phyloP scores from a whole-genome alignment of 2,888 invertebrate genomes.

The Epirrita christyi region DNA sequence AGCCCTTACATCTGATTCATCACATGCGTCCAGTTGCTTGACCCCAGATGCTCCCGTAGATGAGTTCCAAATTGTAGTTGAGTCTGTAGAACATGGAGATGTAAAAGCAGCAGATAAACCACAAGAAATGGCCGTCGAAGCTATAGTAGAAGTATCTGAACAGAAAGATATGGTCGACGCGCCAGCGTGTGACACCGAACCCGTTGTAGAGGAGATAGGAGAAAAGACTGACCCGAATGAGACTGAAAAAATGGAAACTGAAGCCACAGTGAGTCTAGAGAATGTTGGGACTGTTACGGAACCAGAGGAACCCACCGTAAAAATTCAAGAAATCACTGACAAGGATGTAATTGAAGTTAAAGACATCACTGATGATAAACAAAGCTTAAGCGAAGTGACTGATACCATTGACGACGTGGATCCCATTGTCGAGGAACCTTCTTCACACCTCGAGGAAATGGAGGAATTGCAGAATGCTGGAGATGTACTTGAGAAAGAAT shows the following conservation, averaged over 20 bases:
- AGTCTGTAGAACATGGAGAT: conserved; percentile 9
- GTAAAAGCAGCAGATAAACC: conserved; percentile 41
- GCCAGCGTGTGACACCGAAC: conserved; percentile 52
- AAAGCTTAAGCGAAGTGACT: conserved; percentile 54
- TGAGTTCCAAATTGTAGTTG: not conserved
- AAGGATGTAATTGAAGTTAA: conserved; percentile 63
- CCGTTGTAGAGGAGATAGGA: conserved; percentile 56
- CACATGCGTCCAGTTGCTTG: not conserved
- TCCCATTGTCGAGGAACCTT: conserved; percentile 68
- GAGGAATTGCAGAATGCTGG: conserved; percentile 52
- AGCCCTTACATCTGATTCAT: conserved; percentile 19
- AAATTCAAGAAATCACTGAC: conserved; percentile 44
- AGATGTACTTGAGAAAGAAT: conserved; percentile 74
- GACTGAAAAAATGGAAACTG: conserved; percentile 60
- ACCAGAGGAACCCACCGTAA: conserved; percentile 51
- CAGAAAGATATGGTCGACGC: conserved; percentile 47
- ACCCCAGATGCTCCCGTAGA: not conserved
- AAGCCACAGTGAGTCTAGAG: conserved; percentile 41
- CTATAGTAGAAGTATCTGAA: conserved; percentile 55
- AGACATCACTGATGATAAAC: conserved; percentile 63
- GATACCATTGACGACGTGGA: conserved; percentile 65
- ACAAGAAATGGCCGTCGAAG: conserved; percentile 43
- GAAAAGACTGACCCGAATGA: conserved; percentile 60
- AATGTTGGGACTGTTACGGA: conserved; percentile 44
- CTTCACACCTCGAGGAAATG: conserved; percentile 56